A percentile compares a stretch with the other conserved stretches of the same genome.
Conservation (phyloP, 2,113 vertebrate genomes). For the Gnathonemus echidnorhynchus region DNA sequence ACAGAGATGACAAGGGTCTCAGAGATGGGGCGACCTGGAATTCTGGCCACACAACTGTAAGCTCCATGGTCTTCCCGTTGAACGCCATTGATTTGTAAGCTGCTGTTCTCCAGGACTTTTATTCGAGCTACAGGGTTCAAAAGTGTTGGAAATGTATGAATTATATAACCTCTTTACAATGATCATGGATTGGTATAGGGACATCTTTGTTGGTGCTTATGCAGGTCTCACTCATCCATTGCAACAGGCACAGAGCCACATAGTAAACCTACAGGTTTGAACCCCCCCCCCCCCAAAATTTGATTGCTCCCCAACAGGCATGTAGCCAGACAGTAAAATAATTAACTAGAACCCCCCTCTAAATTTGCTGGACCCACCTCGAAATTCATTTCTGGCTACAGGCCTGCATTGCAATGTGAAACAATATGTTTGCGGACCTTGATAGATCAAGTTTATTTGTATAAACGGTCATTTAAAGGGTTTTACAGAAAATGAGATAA, state of each 20-base stretch:
- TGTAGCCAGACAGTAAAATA: background rate
- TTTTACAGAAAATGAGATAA: background rate
- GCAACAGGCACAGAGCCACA: background rate
- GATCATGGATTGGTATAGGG: background rate
- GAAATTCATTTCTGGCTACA: background rate
- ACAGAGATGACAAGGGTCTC: slow-evolving; percentile 39
- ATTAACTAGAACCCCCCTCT: background rate
- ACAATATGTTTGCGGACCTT: background rate
- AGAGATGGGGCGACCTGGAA: slow-evolving; percentile 36
- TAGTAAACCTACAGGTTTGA: background rate
- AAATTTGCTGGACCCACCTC: background rate
- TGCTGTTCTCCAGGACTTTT: slow-evolving; percentile 27
- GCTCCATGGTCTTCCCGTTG: slow-evolving; percentile 47
- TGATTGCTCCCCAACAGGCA: background rate
- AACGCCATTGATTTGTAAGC: slow-evolving; percentile 43
- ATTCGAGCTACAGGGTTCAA: slow-evolving; percentile 20
- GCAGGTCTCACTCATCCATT: background rate
- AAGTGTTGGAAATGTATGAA: background rate
- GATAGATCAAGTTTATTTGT: background rate
- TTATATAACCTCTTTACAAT: background rate
- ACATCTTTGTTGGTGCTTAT: background rate
- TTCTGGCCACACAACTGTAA: slow-evolving; percentile 49
- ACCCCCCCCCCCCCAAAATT: background rate
- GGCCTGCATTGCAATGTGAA: background rate
- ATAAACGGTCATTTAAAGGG: background rate